Evolutionary conservation across 2,113 vertebrate genomes (phyloP), one percentile per base, ranked within the genome.

Genomic region (Thunnus maccoyii): DNA sequence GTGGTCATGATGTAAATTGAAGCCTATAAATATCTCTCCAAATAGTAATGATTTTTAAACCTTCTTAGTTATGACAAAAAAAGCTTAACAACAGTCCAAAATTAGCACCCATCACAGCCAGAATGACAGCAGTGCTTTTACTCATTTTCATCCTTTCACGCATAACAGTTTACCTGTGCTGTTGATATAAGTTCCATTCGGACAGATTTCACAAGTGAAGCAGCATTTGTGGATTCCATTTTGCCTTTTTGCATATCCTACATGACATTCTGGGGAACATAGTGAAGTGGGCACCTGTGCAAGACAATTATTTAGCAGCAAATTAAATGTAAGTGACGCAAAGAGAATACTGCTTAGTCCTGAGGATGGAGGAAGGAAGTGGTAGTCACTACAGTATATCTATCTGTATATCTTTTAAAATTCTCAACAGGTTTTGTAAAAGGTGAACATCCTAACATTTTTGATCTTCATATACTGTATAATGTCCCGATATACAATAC

Each of bases 171-270:
- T 90, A 97, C 95, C 95, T 0, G 95, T 96, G 41, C 0, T 86
- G 89, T 96, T 97, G 56, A 96, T 70, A 67, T 96, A 97, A 60
- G 94, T 97, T 72, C 93, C 94, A 0, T 86, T 18, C 0, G 84
- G 85, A 78, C 96, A 97, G 48, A 91, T 69, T 32, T 89, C 20
- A 1, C 96, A 97, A 3, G 65, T 70, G 18, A 98, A 98, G 82
- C 96, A 97, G 65, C 96, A 97, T 2, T 61, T 83, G 63, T 96
- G 89, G 22, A 16, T 69, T 32, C 84, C 94, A 17, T 20, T 11
- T 48, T 27, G 48, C 1, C 14, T 75, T 78, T 76, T 92, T n/a
- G 1, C 44, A 44, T 63, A 63, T 60, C 91, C 92, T 2, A 0
- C 0, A 13, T 5, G 1, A 61, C 93, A 94, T 52, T 91, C 80